Evolutionary conservation across 2,113 vertebrate species (phyloP), one percentile per base, ranked within the genome.

Genomic region (Elephas maximus): DNA sequence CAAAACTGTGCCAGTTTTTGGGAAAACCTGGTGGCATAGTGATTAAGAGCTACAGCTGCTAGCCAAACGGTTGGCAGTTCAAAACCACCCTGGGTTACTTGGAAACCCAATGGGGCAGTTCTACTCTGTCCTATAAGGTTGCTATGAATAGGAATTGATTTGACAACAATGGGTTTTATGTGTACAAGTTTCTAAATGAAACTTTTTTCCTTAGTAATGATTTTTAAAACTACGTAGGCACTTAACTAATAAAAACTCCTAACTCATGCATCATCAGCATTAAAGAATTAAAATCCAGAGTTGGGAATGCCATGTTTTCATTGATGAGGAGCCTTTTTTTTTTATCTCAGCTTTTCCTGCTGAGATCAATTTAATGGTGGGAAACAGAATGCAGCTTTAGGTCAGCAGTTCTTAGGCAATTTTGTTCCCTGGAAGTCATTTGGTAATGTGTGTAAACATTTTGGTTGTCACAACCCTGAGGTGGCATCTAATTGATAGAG

Each of bases 201-300:
- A 73, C 0, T 83, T 69, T 86, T 91, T 1, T 14, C 37, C 20
- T 92, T 71, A 44, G 1, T 91, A 44, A 65, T 92, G n/a, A 67
- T 78, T 26, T 62, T 51, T 84, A n/a, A 62, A 62, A 88, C 7
- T 57, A 41, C 14, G 45, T 6, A 44, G 30, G 10, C 44, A 94
- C 11, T 88, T 90, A 60, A 86, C 9, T 76, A 80, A 76, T 63
- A 73, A 5, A 74, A 26, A 81, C n/a, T 83, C 85, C 14, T 77
- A 85, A 82, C 65, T 67, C 21, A n/a, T n/a, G 26, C 5, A 30
- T 83, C 30, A 71, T 81, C 37, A 60, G 21, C n/a, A 90, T 84
- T 88, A 93, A 88, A 83, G 26, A 63, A 83, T 91, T 84, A 80
- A 88, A 87, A 82, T 74, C 4, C 67, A 93, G 90, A 71, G 6